These are phyloP conservation scores for Leptopilina drosophilae DNA, from an alignment of 2,888 invertebrate genomes.

Conservation along the genomic window DNA sequence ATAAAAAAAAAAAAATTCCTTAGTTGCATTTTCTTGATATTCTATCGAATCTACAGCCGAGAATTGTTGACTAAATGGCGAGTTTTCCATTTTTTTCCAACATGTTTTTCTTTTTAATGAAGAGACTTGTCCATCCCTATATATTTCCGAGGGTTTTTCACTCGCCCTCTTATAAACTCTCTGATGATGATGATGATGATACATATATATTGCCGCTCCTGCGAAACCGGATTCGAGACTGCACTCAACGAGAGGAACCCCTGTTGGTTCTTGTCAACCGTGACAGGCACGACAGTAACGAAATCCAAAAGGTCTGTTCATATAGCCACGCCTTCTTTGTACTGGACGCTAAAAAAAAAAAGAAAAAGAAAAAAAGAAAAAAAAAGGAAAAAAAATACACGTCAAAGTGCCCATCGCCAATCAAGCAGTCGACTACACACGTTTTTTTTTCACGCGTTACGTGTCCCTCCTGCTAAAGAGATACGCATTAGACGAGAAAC, in stretches of 20 bases:
- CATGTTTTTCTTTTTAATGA: constrained; percentile 22
- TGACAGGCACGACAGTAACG: constrained; percentile 41
- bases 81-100: background rate
- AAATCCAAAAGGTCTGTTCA: constrained; percentile 37
- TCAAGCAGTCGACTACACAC: constrained; percentile 30
- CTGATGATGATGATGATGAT: constrained; percentile 44
- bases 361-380: constrained; percentile 18
- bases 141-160: constrained; percentile 39
- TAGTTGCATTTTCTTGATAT: too few relatives aligned
- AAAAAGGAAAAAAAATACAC: constrained; percentile 1
- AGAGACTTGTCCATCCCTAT: constrained; percentile 33
- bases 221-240: constrained; percentile 55
- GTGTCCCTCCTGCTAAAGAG: constrained; percentile 21
- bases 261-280: constrained; percentile 41
- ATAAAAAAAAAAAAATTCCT: too few relatives aligned
- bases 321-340: constrained; percentile 36
- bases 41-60: too few relatives aligned
- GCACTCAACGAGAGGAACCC: constrained; percentile 47
- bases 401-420: constrained; percentile 38
- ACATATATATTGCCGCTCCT: constrained; percentile 53
- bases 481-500: background rate
- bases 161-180: constrained; percentile 41
- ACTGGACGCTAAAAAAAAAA: constrained; percentile 34
- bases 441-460: constrained; percentile 20
- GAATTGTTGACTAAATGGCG: constrained; percentile 9